Conservation (phyloP, 2,113 vertebrate genomes). For the Cavia aperea region DNA sequence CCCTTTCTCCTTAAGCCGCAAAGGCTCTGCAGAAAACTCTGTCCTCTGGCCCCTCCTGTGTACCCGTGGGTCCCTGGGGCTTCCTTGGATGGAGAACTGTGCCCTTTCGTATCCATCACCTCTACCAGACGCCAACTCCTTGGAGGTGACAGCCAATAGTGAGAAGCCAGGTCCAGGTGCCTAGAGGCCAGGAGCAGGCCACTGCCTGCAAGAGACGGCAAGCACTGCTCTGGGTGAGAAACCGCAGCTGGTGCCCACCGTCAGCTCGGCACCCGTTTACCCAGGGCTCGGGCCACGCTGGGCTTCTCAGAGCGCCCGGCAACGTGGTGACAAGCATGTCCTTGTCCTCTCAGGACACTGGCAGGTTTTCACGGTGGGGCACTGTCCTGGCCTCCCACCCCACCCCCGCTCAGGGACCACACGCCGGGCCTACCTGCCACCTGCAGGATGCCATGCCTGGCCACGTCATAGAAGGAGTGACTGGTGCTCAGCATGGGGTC, state of each 20-base stretch:
- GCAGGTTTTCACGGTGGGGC: accelerated
- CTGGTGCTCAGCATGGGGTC: constrained; percentile 69
- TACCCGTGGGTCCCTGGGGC: accelerated
- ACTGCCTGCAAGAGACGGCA: background rate
- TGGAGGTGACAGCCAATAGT: background rate
- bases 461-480: constrained; percentile 87
- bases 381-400: background rate
- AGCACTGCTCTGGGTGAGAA: accelerated
- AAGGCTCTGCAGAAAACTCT: background rate
- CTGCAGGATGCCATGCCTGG: constrained; percentile 86
- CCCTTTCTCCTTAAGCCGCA: background rate
- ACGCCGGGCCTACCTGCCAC: constrained; percentile 77
- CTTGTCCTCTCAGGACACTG: no score
- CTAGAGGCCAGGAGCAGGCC: background rate
- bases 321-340: accelerated
- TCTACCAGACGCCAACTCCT: no score
- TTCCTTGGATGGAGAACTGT: background rate
- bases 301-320: background rate
- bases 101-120: background rate
- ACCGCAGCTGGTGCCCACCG: accelerated
- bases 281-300: background rate
- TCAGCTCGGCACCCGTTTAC: accelerated
- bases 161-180: accelerated
- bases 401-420: background rate
- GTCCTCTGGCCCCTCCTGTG: accelerated